Base-by-base conservation (phyloP, 2,797 vertebrate species). In the Crax fasciolata region DNA sequence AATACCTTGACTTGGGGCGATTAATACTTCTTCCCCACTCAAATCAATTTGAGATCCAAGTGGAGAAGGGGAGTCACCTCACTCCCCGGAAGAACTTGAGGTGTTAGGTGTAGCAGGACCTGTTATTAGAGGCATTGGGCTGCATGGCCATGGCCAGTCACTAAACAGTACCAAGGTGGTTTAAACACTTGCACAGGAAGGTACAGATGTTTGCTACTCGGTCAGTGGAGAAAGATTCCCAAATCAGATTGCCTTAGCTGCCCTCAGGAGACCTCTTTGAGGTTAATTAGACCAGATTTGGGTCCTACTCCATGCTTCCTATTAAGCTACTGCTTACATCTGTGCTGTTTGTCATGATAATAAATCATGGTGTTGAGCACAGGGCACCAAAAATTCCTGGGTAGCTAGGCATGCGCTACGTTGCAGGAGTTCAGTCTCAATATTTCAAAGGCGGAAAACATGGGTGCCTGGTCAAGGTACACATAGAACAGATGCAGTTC, bases 291-390 rank as follows among this genome's bases (percentile, higher is more conserved):
- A 0, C 54, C 62, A 73, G 49, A 81, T 77, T 46, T 72, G 58
- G 39, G 43, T 68, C 46, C 73, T 2, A 3, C 9, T 73, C n/a
- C 55, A 27, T 35, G 55, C 70, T 86, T 88, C 67, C n/a, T 61
- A 55, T 51, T 78, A 78, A 74, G 38, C 63, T 81, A 68, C 30
- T 82, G 35, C 73, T 93, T 86, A 57, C 39, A 94, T 59, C 70
- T 71, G 58, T 13, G 15, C 16, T 63, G 1, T 52, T 84, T 93
- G 67, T 68, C 38, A 18, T 49, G 51, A 32, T 39, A 84, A 84
- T 90, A 93, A 95, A 92, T 93, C 82, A 79, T 1, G 4, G 25
- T 1, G 3, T 63, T 89, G 65, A 87, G 58, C 74, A 61, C 15
- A 18, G 48, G 82, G 70, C 89, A 89, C 52, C 46, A 6, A 51